Conservation (phyloP, 2,888 invertebrate species). For the Torymus auratus region DNA sequence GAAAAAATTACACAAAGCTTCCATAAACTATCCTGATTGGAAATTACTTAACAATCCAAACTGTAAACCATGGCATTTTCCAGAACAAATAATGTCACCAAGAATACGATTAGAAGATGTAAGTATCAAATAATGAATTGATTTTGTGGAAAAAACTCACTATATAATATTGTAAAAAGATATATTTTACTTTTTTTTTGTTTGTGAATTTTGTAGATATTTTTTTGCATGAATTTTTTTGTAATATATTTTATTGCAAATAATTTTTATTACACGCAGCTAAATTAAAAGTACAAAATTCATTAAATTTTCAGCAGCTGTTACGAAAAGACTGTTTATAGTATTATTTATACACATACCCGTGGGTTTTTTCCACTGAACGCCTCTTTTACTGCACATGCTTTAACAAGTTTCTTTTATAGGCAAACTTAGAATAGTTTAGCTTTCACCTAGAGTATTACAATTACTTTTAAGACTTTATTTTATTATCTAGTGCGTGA, state of each 20-base stretch:
- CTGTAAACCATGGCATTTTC: slow-evolving; percentile 91
- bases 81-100: slow-evolving; percentile 88
- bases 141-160: slow-evolving; percentile 8
- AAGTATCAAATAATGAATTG: slow-evolving; percentile 72
- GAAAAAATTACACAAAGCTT: slow-evolving; percentile 88
- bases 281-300: no score
- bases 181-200: neutral
- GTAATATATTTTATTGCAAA: no score
- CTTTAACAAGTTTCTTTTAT: neutral
- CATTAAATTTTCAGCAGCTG: no score
- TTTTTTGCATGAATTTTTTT: no score
- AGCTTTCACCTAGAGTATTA: neutral
- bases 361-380: slow-evolving; percentile 1
- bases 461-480: slow-evolving; percentile 36
- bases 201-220: neutral
- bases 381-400: slow-evolving; percentile 13
- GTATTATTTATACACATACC: neutral
- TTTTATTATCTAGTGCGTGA: slow-evolving; percentile 70
- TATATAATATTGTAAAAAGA: neutral
- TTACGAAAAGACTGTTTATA: no score
- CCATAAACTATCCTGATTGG: slow-evolving; percentile 89
- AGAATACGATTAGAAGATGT: slow-evolving; percentile 85
- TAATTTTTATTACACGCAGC: no score
- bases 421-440: slow-evolving; percentile 23
- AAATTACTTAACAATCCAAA: slow-evolving; percentile 86